Conservation (phyloP, 2,113 vertebrate genomes). For the Pseudorectes ferrugineus region DNA sequence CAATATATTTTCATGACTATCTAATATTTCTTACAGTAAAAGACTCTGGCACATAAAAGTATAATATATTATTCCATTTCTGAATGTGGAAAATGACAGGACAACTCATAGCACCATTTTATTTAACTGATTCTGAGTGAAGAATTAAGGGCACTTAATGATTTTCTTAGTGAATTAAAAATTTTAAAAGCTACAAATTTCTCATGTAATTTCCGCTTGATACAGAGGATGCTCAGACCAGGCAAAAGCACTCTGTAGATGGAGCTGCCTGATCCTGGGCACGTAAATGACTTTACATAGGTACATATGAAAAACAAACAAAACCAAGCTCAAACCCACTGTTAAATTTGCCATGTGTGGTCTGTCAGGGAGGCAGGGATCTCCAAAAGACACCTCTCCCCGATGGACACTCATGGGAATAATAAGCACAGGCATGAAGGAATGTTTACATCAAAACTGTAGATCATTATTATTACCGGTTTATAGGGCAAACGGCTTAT, state of each 20-base stretch:
- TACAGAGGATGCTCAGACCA: not conserved
- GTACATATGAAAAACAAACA: not conserved
- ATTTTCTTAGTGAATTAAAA: not conserved
- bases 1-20: not conserved
- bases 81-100: not conserved
- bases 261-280: not conserved
- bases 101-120: not conserved
- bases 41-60: not conserved
- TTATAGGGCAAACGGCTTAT: not conserved
- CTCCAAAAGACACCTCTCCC: not conserved
- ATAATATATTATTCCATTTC: not conserved
- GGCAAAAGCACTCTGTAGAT: not conserved
- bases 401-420: not conserved
- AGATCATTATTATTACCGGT: not conserved
- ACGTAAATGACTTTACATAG: rapidly evolving
- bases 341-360: too few relatives aligned
- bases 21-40: not conserved
- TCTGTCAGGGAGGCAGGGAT: not conserved
- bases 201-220: not conserved
- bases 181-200: not conserved
- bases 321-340: not conserved
- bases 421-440: not conserved
- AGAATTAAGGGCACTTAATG: not conserved
- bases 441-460: not conserved
- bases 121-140: not conserved